These are phyloP conservation scores for Teleiodes luculella DNA, from an alignment of 2,888 invertebrate species.

Conservation along the genomic window DNA sequence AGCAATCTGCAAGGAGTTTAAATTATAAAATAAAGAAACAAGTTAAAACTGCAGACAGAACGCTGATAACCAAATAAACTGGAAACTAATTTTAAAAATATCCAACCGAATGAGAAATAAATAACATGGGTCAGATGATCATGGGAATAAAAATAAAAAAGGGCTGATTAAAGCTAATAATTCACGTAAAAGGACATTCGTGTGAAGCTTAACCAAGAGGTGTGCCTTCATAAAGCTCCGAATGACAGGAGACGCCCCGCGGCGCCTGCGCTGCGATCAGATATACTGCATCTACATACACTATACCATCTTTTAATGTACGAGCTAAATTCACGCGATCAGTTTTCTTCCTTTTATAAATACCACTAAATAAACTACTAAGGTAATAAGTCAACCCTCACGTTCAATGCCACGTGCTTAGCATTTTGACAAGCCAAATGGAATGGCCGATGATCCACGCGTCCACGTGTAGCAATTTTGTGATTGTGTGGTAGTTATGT, in stretches of 20 bases:
- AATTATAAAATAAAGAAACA: conserved; percentile 8
- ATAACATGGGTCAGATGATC: conserved; percentile 19
- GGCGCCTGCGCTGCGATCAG: conserved; percentile 35
- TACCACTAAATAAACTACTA: background rate
- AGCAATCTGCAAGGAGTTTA: conserved; percentile 6
- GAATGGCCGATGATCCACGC: background rate
- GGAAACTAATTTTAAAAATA: conserved; percentile 20
- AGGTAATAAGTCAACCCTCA: background rate
- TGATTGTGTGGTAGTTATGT: conserved; percentile 6
- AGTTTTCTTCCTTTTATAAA: background rate
- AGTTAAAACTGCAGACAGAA: conserved; percentile 9
- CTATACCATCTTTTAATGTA: conserved; percentile 5
- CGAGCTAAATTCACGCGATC: conserved; percentile 13
- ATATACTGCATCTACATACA: conserved; percentile 31
- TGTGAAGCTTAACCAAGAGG: conserved; percentile 49
- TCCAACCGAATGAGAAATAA: conserved; percentile 13
- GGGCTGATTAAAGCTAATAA: conserved; percentile 50
- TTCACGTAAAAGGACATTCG: conserved; percentile 45
- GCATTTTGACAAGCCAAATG: conserved; percentile 10
- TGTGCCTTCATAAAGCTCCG: conserved; percentile 52
- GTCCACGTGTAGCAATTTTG: conserved; percentile 7
- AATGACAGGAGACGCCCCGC: conserved; percentile 56
- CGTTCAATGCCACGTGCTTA: background rate
- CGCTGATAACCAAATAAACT: conserved; percentile 10
- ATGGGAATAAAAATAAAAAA: conserved; percentile 33